Conservation (phyloP, 2,113 vertebrate species). For the Hyaena hyaena region DNA sequence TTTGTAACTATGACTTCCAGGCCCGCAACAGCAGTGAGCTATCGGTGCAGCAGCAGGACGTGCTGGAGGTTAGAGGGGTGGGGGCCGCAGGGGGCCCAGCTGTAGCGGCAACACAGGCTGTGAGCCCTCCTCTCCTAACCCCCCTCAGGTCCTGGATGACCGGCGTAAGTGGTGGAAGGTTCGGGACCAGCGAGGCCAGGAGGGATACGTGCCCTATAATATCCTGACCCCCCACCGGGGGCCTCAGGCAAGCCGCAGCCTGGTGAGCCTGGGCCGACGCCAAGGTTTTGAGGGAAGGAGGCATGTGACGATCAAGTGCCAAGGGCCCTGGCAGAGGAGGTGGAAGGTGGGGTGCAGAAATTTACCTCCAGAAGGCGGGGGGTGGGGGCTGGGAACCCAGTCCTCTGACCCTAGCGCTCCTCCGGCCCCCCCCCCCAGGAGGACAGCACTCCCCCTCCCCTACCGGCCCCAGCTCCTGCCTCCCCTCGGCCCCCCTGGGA, state of each 20-base stretch:
- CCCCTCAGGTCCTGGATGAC: conserved; percentile 78
- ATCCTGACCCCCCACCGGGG: conserved; percentile 63
- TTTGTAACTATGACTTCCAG: conserved; percentile 92
- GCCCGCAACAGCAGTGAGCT: conserved; percentile 94
- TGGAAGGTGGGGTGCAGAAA: neutral
- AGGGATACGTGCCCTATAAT: conserved; percentile 79
- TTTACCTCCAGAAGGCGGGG: neutral
- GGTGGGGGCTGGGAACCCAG: no score
- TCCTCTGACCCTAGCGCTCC: neutral
- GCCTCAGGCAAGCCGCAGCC: neutral
- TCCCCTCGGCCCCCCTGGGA: conserved; percentile 30
- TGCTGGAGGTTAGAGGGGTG: conserved; percentile 86
- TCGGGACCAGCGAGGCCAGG: conserved; percentile 66
- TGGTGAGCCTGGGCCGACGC: conserved; percentile 31
- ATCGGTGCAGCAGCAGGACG: conserved; percentile 89
- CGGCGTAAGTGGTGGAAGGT: conserved; percentile 84
- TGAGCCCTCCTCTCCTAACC: neutral
- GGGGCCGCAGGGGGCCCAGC: neutral
- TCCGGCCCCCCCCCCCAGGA: neutral
- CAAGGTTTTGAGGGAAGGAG: neutral
- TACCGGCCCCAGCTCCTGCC: neutral
- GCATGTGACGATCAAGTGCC: neutral
- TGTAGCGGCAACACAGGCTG: neutral
- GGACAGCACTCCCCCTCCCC: neutral
- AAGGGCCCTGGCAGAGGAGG: neutral